Percentiles rank a stretch among this genome's conserved stretches.
These are phyloP conservation scores for Syrphus vitripennis DNA, from an alignment of 2,888 invertebrate species.

Conservation along the genomic window DNA sequence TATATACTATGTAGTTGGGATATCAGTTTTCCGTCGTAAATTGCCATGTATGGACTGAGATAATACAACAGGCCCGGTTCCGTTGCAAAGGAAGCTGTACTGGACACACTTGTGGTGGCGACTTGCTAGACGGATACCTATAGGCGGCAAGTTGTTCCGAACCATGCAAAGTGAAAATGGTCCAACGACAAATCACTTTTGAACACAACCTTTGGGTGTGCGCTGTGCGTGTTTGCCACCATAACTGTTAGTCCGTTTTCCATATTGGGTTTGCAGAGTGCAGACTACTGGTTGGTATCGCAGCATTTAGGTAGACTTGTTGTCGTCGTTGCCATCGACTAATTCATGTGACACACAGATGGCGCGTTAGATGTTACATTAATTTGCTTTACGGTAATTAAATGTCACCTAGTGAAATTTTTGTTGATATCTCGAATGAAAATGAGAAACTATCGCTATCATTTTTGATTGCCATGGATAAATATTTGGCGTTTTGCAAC, in stretches of 20 bases:
- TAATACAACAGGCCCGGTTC: conserved; percentile 27
- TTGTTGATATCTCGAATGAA: not conserved
- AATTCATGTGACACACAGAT: conserved; percentile 43
- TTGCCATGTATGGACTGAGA: conserved; percentile 41
- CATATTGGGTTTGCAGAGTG: conserved; percentile 11
- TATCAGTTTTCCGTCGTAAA: conserved; percentile 45
- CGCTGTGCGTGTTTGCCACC: conserved; percentile 43
- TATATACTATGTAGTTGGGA: too few relatives aligned
- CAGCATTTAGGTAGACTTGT: conserved; percentile 40
- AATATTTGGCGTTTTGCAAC: not conserved
- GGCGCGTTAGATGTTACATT: conserved; percentile 31
- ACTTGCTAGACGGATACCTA: conserved; percentile 11
- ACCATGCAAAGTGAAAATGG: conserved; percentile 49
- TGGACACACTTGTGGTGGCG: conserved; percentile 50
- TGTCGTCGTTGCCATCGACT: conserved; percentile 28
- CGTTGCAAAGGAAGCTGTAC: conserved; percentile 50
- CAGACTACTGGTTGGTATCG: not conserved
- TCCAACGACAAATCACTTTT: conserved; percentile 41
- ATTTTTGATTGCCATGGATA: conserved; percentile 24
- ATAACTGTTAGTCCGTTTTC: conserved; percentile 41
- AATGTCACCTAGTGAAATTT: conserved; percentile 65
- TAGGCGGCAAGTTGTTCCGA: conserved; percentile 38
- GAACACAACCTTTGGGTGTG: conserved; percentile 35
- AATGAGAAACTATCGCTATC: conserved; percentile 43
- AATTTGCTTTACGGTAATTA: conserved; percentile 48